Conservation (phyloP, 2,113 vertebrate genomes). For the Rhipidura dahli region DNA sequence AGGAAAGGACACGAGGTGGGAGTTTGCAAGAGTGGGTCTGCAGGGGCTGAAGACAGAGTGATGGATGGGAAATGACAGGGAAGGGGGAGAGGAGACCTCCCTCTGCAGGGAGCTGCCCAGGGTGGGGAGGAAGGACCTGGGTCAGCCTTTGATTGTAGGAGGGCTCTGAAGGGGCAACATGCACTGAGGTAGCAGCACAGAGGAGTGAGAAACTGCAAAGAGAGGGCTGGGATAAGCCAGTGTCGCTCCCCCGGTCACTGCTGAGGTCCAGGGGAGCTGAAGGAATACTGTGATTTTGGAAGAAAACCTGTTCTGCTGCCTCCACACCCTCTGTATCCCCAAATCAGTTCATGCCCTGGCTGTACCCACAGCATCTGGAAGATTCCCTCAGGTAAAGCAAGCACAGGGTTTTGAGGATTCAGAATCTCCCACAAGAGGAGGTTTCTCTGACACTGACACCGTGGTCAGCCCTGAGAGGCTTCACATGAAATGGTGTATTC, state of each 20-base stretch:
- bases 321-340: background rate
- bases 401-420: background rate
- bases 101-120: background rate
- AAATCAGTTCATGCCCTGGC: background rate
- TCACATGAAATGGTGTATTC: background rate
- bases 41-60: background rate
- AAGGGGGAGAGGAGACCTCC: background rate
- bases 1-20: background rate
- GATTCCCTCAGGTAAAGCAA: background rate
- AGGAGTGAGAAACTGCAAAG: background rate
- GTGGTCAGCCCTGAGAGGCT: background rate
- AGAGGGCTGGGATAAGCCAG: background rate
- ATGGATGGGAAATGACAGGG: background rate
- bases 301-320: background rate
- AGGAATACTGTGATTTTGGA: background rate
- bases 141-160: background rate
- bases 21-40: background rate
- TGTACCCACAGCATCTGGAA: background rate
- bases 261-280: background rate
- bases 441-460: background rate
- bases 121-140: background rate
- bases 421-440: background rate
- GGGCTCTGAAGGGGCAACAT: background rate
- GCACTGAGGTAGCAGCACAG: background rate
- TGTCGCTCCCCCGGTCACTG: background rate